phyloP scores from a whole-genome alignment of 2,888 invertebrate genomes.

The Melipona beecheii region DNA sequence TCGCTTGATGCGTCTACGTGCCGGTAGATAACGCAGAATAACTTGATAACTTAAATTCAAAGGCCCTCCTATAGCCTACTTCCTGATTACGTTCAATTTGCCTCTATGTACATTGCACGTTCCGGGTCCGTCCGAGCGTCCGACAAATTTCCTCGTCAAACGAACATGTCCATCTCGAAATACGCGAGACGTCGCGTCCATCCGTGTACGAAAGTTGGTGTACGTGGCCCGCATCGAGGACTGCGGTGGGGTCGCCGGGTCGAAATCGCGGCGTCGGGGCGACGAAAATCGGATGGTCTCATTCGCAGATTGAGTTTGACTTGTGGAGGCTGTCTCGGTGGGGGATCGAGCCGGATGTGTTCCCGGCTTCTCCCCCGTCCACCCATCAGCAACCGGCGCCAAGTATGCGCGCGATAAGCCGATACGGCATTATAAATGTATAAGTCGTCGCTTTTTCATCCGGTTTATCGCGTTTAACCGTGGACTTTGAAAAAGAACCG shows the following conservation, averaged over 20 bases:
- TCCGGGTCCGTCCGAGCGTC: not conserved
- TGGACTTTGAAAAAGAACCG: conserved; percentile 49
- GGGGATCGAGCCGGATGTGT: conserved; percentile 48
- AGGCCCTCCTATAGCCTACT: not conserved
- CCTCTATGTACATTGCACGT: not conserved
- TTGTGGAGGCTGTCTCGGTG: conserved; percentile 31
- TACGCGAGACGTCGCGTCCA: not conserved
- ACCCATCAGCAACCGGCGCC: conserved; percentile 42
- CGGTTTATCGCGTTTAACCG: conserved; percentile 60
- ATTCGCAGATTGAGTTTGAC: conserved; percentile 70
- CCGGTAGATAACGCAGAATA: not conserved
- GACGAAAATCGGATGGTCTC: conserved; percentile 62
- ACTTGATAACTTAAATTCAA: not conserved
- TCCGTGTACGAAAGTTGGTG: conserved; percentile 18
- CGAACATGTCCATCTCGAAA: conserved; percentile 15
- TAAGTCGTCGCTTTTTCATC: conserved; percentile 59
- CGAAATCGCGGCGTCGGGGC: conserved; percentile 43
- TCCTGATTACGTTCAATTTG: not conserved
- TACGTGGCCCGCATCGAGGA: conserved; percentile 30
- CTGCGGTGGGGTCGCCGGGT: not conserved
- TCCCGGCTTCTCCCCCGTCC: not conserved
- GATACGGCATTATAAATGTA: conserved; percentile 69
- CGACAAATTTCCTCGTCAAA: conserved; percentile 8
- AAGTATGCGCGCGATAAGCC: conserved; percentile 53
- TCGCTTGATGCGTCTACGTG: not conserved